Evolutionary conservation across 2,797 vertebrate species (phyloP), one percentile per base, ranked within the genome.

Genomic region (Pristis pectinata): DNA sequence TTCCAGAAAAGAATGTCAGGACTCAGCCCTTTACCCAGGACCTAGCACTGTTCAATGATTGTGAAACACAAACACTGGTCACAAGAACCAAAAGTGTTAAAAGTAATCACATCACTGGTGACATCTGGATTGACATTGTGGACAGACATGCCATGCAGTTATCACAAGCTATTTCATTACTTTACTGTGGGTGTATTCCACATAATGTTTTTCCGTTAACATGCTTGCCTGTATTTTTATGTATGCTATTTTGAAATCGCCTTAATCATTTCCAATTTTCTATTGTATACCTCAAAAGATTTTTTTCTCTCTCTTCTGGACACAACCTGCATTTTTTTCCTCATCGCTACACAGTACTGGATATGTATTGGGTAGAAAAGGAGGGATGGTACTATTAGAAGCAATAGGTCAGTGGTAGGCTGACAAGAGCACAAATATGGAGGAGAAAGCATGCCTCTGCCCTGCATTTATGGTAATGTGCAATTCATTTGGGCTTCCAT

Each of bases 271-370:
- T 97, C 97, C 49, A 96, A 95, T 98, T 97, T 98, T 96, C 96
- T 98, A 95, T 97, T 97, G 97, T 98, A 99, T 99, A 99, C 98
- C 98, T 99, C 98, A 98, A 97, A 96, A 95, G 30, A 96, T 96
- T 95, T 96, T 95, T 95, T 97, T 96, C 95, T 96, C 22, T 74
- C 70, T 98, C 97, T 94, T 97, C 97, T 96, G 70, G 49, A 94
- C 44, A 70, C 19, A 44, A 74, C 92, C 92, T 94, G 41, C 92
- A 53, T 74, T 72, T 94, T 77, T 41, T 94, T 53, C 87, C n/a
- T 94, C 27, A 53, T 72, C 72, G 70, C 92, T 94, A 94, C 44
- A 24, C 72, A 53, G 67, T 94, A 94, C 92, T 94, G 92, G 92
- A 94, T 74, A 72, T 93, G 67, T 72, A 93, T 94, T 74, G 92